Evolutionary conservation across 2,888 invertebrate genomes (phyloP).

Genomic region (Noctuana brunneofusca): DNA sequence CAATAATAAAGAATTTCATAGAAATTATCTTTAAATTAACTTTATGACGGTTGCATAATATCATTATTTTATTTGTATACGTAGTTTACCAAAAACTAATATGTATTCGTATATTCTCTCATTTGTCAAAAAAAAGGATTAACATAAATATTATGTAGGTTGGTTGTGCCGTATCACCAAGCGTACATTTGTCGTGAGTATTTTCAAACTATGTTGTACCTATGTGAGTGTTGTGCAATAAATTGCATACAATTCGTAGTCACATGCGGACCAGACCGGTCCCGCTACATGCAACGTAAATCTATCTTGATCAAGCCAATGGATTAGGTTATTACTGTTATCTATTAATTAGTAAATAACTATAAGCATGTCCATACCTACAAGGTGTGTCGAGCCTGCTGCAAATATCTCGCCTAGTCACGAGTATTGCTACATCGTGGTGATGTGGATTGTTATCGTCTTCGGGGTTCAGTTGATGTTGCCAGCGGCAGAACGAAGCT

Average conservation of each 20-base stretch:
- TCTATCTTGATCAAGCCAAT: conserved; percentile 31
- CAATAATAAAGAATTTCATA: no score
- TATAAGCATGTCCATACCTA: conserved; percentile 65
- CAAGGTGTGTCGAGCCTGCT: conserved; percentile 81
- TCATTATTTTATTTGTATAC: no score
- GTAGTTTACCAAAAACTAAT: no score
- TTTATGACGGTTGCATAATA: no score
- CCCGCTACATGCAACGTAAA: conserved; percentile 25
- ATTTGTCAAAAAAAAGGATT: neutral
- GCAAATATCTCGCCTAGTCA: conserved; percentile 91
- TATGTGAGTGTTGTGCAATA: conserved; percentile 24
- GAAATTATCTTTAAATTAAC: no score
- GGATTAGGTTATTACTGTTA: conserved; percentile 24
- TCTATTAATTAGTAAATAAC: conserved; percentile 29
- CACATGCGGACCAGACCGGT: conserved; percentile 28
- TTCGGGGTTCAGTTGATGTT: conserved; percentile 87
- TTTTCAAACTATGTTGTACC: conserved; percentile 7
- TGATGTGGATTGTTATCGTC: conserved; percentile 92
- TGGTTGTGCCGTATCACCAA: conserved; percentile 19
- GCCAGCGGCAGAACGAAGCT: conserved; percentile 93
- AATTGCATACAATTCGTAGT: conserved; percentile 28
- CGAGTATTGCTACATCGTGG: conserved; percentile 94
- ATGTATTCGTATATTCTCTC: no score
- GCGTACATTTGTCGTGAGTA: neutral
- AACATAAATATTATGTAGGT: conserved; percentile 8